These are phyloP conservation scores for Amazona vittata DNA, from an alignment of 2,113 vertebrate species.

Conservation along the genomic window DNA sequence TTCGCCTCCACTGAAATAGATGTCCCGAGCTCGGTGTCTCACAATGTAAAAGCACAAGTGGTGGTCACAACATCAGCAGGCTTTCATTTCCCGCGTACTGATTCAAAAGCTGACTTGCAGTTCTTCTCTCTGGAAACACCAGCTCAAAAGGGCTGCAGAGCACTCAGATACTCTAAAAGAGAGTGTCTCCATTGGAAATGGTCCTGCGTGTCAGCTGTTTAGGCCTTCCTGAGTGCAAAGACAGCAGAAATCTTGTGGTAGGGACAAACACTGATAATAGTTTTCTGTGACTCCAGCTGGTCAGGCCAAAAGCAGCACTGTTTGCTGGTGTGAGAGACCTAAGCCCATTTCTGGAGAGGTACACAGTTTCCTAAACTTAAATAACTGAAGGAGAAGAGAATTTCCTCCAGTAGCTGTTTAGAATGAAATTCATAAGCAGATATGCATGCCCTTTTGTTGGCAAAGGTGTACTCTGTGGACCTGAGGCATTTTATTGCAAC, in stretches of 20 bases:
- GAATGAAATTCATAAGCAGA: background rate
- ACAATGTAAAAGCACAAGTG: rapidly evolving
- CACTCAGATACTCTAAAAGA: background rate
- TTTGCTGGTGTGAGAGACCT: background rate
- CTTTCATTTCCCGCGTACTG: background rate
- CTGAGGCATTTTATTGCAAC: background rate
- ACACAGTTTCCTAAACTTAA: background rate
- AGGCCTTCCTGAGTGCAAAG: background rate
- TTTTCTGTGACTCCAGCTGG: background rate
- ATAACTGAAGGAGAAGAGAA: background rate
- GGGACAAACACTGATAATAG: background rate
- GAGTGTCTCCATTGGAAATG: background rate
- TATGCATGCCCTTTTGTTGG: background rate
- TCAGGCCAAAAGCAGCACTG: background rate
- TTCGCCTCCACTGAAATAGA: background rate
- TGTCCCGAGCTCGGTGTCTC: background rate
- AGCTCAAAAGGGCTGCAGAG: background rate
- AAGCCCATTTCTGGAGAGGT: background rate
- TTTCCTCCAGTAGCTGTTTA: background rate
- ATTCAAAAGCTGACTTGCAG: conserved; percentile 2
- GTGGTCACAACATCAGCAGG: background rate
- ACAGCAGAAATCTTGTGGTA: background rate
- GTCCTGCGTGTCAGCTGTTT: background rate
- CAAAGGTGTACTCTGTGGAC: background rate
- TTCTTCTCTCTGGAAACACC: background rate